phyloP scores from a whole-genome alignment of 2,888 invertebrate genomes.

The Drosophila paramelanica region DNA sequence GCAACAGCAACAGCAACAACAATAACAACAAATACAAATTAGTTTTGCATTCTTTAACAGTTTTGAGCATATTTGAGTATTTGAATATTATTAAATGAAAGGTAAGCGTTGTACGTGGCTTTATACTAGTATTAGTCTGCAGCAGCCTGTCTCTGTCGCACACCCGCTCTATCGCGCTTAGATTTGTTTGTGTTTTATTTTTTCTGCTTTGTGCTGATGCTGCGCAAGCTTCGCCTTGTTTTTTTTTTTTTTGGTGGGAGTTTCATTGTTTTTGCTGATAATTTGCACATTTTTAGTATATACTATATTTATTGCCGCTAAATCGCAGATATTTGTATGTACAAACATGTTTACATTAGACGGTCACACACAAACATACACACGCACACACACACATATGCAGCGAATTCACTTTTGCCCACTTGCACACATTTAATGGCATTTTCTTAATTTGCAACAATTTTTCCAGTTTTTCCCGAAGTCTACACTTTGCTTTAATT shows the following conservation, averaged over 20 bases:
- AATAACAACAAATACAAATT: constrained; percentile 5
- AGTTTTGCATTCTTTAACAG: constrained; percentile 47
- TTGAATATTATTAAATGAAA: constrained; percentile 29
- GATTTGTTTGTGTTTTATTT: constrained; percentile 26
- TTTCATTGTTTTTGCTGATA: constrained; percentile 53
- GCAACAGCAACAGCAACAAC: constrained; percentile 19
- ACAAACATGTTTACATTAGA: constrained; percentile 26
- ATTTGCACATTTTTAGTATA: constrained; percentile 43
- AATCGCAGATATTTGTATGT: constrained; percentile 6
- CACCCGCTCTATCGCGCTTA: background rate
- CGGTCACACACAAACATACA: constrained; percentile 11
- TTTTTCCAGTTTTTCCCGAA: constrained; percentile 52
- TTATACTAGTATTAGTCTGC: constrained; percentile 31
- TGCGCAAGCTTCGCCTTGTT: constrained; percentile 36
- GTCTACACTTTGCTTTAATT: constrained; percentile 32
- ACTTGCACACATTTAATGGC: constrained; percentile 43
- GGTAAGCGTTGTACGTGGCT: constrained; percentile 51
- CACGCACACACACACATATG: constrained; percentile 8
- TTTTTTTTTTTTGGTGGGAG: constrained; percentile 55
- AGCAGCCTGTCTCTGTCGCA: constrained; percentile 10
- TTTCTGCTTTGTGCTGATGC: constrained; percentile 39
- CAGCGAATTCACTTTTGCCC: constrained; percentile 28
- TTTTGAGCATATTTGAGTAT: background rate
- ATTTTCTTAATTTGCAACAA: constrained; percentile 53
- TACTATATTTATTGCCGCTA: constrained; percentile 5